Base-by-base conservation (phyloP, 2,113 vertebrate genomes). In the Zonotrichia leucophrys region DNA sequence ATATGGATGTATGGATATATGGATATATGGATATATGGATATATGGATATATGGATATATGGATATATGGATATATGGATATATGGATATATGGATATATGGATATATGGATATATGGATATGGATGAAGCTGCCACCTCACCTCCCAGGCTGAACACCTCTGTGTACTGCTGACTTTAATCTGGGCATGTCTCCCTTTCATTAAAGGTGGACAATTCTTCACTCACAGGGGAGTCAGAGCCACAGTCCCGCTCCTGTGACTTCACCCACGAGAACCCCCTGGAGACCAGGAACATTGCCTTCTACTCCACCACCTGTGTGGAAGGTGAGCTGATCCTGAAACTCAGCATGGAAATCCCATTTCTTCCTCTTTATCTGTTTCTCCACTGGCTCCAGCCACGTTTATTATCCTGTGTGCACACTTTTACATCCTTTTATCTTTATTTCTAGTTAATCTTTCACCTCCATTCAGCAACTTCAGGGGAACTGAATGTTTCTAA, bases 251-350 rank as follows among this genome's bases (percentile, higher is more conserved):
- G 98, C n/a, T 98, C 97, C 60, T 95, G 85, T 63, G 98, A 98
- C 58, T 98, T 94, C 69, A 98, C 98, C 28, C 97, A 98, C 0
- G 97, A 98, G 42, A 98, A 97, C 49, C 98, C 98, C 16, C 82
- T 98, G 93, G 98, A 98, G 83, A 98, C 98, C 19, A 98, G 56
- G 95, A 98, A 98, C 77, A 98, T 98, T 0, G 97, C 91, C 6
- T 98, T 98, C 95, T 98, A 98, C 81, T 98, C 98, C 14, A 98
- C 98, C 50, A 98, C 98, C 9, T 98, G 98, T 9, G 95, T 98
- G 92, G 98, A 98, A 98, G 98, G 98, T 98, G 88, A 62, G 84
- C 39, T 46, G 73, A 28, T 10, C 33, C 63, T 11, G 15, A n/a
- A 39, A 19, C 8, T 9, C 18, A 22, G 12, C 33, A 20, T 4